Evolutionary conservation across 2,888 invertebrate species (phyloP).

Genomic region (Hemicrepidius hirtus): DNA sequence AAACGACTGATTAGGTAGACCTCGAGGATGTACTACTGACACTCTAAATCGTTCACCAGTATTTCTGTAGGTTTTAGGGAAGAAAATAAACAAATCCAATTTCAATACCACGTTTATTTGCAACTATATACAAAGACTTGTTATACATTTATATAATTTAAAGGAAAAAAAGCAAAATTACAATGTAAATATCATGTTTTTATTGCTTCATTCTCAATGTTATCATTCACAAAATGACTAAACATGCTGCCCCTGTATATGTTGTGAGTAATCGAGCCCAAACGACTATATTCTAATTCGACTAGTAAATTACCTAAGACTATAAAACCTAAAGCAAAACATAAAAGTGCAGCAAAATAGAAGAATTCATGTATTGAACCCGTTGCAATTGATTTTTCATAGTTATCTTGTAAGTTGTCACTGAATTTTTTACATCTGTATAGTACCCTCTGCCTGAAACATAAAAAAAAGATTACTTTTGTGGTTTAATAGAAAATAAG

Average conservation of each 20-base stretch:
- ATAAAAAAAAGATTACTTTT: not conserved
- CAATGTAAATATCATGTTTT: not conserved
- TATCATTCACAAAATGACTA: not conserved
- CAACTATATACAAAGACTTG: too few species aligned
- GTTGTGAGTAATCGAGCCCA: constrained; percentile 60
- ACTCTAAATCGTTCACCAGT: too few species aligned
- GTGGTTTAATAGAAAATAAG: too few species aligned
- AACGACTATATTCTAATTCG: constrained; percentile 74
- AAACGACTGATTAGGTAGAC: too few species aligned
- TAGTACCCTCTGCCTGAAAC: constrained; percentile 9
- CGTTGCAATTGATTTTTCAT: constrained; percentile 61
- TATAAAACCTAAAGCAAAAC: constrained; percentile 68
- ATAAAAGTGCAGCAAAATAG: constrained; percentile 66
- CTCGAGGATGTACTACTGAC: too few species aligned
- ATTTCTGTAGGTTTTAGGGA: too few species aligned
- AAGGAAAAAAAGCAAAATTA: not conserved
- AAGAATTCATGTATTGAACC: constrained; percentile 66
- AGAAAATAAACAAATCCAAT: too few species aligned
- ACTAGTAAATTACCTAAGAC: constrained; percentile 66
- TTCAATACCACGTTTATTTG: too few species aligned
- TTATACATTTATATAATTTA: too few species aligned
- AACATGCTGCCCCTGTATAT: not conserved
- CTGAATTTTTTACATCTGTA: constrained; percentile 53
- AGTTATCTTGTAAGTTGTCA: constrained; percentile 56
- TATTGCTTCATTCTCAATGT: constrained; percentile 11